A percentile compares a stretch with the other conserved stretches of the same genome.
These are phyloP conservation scores for Bufotes viridis DNA, from an alignment of 2,797 vertebrate genomes.

Conservation along the genomic window DNA sequence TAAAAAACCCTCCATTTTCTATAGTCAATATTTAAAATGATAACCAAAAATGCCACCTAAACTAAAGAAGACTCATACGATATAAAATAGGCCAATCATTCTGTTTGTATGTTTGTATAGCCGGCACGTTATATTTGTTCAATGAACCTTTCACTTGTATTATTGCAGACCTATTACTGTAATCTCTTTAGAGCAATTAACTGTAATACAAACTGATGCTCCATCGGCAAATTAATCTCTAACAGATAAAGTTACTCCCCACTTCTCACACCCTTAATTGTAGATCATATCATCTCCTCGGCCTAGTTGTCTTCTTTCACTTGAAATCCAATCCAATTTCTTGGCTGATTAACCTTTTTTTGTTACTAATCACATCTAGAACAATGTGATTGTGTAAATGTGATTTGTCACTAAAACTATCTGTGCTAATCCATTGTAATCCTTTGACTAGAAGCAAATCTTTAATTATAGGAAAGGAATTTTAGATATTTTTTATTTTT, in stretches of 20 bases:
- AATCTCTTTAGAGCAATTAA: conserved; percentile 41
- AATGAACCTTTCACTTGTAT: not conserved
- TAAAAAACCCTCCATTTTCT: not conserved
- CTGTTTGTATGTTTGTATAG: not conserved
- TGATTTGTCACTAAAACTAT: not conserved
- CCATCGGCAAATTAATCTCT: conserved; percentile 9
- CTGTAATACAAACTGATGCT: conserved; percentile 20
- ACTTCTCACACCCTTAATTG: conserved; percentile 22
- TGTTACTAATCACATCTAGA: not conserved
- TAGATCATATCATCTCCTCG: not conserved
- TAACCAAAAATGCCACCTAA: not conserved
- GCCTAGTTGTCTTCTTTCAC: not conserved
- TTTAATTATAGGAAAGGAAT: not conserved
- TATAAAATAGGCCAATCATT: not conserved
- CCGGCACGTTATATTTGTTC: not conserved
- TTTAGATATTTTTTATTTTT: not conserved
- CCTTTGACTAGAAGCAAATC: not conserved
- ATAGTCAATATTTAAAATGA: not conserved
- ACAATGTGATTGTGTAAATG: conserved; percentile 15
- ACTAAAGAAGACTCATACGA: not conserved
- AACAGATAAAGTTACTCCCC: conserved; percentile 23
- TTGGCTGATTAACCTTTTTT: conserved; percentile 13
- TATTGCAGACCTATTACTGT: conserved; percentile 19
- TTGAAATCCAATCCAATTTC: not conserved
- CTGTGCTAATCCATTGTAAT: not conserved